These are phyloP conservation scores for Eutolmus rufibarbis DNA, from an alignment of 2,888 invertebrate species.

Conservation along the genomic window DNA sequence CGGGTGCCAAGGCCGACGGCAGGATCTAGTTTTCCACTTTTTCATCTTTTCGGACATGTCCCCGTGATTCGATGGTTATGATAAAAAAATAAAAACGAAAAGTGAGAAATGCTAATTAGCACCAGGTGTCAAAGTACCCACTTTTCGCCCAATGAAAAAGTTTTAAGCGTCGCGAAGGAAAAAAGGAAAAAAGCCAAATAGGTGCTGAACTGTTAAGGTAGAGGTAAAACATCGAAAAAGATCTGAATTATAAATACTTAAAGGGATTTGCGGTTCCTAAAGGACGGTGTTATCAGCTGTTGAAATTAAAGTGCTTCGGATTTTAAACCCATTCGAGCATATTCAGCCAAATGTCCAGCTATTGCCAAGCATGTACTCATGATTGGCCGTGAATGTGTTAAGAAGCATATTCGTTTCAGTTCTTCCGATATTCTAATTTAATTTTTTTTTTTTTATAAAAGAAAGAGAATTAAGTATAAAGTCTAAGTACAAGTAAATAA, in stretches of 20 bases:
- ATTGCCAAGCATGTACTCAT: no score
- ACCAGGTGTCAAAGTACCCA: neutral
- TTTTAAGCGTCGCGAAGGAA: neutral
- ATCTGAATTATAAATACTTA: neutral
- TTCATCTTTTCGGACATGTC: neutral
- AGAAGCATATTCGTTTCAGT: no score
- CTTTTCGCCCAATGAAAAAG: neutral
- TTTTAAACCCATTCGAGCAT: no score
- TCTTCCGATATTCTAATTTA: no score
- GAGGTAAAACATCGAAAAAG: neutral
- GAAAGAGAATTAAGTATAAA: no score
- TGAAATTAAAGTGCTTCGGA: neutral
- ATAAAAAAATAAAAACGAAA: neutral
- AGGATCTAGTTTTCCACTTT: neutral
- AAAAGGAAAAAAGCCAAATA: neutral
- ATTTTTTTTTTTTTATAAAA: no score
- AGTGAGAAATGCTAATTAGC: neutral
- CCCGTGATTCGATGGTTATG: neutral
- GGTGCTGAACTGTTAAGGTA: neutral
- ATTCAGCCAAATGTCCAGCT: no score
- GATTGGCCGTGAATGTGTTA: neutral
- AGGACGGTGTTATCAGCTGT: neutral
- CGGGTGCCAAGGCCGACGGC: neutral
- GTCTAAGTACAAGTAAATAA: no score
- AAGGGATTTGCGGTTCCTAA: neutral